phyloP scores from a whole-genome alignment of 2,113 vertebrate species.

The Casuarius casuarius region DNA sequence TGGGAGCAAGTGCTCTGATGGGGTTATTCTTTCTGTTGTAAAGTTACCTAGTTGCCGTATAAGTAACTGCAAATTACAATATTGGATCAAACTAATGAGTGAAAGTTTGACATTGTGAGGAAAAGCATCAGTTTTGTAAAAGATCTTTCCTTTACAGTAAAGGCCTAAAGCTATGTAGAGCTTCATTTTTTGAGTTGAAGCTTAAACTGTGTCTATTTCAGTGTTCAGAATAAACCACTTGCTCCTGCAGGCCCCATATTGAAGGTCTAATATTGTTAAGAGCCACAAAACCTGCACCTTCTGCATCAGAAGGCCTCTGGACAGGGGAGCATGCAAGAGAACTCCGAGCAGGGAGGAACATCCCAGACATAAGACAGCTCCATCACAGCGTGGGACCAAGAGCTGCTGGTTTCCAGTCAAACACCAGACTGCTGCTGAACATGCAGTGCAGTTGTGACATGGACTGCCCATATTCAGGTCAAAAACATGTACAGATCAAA shows the following conservation, averaged over 20 bases:
- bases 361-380: not conserved
- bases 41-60: not conserved
- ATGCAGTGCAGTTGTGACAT: no score
- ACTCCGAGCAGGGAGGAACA: not conserved
- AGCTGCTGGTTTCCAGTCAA: not conserved
- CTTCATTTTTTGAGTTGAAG: not conserved
- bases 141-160: not conserved
- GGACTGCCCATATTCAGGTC: not conserved
- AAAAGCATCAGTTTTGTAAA: not conserved
- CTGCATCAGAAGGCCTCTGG: not conserved
- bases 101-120: not conserved
- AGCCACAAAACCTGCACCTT: not conserved
- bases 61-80: not conserved
- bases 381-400: not conserved
- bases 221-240: not conserved
- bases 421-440: not conserved
- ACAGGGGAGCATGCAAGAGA: not conserved
- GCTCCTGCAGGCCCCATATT: not conserved
- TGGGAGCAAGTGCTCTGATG: not conserved
- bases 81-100: not conserved
- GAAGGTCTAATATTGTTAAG: not conserved
- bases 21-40: not conserved
- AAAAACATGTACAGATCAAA: rapidly evolving
- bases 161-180: not conserved
- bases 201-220: not conserved